Evolutionary conservation across 2,113 vertebrate genomes (phyloP).

Genomic region (Megaptera novaeangliae): DNA sequence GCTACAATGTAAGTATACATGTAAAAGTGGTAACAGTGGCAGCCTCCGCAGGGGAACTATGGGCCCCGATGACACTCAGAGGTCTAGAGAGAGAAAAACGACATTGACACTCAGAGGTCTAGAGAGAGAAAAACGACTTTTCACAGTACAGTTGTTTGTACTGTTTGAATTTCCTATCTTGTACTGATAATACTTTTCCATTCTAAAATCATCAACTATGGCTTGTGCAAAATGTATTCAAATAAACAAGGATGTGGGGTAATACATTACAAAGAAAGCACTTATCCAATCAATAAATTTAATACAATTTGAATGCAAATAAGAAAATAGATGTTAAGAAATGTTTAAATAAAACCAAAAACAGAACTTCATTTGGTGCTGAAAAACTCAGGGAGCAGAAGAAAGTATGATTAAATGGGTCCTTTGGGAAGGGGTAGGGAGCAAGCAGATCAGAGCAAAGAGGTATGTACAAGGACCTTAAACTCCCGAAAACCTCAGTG

Average conservation of each 20-base stretch:
- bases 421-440: neutral
- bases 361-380: neutral
- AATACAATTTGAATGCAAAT: neutral
- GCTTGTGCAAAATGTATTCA: neutral
- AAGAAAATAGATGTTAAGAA: neutral
- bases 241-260: neutral
- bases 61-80: neutral
- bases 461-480: neutral
- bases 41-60: neutral
- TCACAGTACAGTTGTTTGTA: neutral
- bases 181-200: neutral
- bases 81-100: neutral
- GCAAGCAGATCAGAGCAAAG: neutral
- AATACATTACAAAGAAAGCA: neutral
- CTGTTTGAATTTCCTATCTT: neutral
- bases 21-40: neutral
- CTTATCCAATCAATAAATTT: neutral
- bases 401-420: neutral
- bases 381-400: neutral
- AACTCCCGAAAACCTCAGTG: neutral
- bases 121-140: neutral
- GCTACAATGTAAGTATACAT: neutral
- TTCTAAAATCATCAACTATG: slow-evolving; percentile 1
- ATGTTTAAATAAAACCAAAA: neutral
- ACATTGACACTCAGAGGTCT: neutral